Conservation (phyloP, 2,797 vertebrate genomes). For the Lutjanus campechanus region DNA sequence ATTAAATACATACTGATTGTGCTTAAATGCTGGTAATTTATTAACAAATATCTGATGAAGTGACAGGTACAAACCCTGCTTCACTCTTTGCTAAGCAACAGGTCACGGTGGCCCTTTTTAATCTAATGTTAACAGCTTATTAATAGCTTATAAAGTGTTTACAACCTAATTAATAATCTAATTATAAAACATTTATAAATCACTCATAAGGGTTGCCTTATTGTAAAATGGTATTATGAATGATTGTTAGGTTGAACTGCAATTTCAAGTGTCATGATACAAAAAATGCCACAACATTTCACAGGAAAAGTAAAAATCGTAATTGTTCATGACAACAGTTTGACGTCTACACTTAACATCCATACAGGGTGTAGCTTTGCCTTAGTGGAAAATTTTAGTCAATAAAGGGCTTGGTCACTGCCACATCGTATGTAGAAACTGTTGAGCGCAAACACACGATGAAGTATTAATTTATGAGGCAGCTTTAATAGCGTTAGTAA, state of each 20-base stretch:
- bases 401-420: slow-evolving; percentile 50
- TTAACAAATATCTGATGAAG: too few species aligned
- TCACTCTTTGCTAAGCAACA: too few species aligned
- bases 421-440: slow-evolving; percentile 50
- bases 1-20: too few species aligned
- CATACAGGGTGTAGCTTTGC: neutral
- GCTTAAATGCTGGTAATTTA: too few species aligned
- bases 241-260: neutral
- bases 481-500: neutral
- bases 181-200: too few species aligned
- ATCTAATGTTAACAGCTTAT: too few species aligned
- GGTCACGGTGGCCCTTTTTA: too few species aligned
- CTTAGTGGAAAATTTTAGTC: slow-evolving; percentile 50
- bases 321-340: neutral
- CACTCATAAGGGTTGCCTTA: too few species aligned
- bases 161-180: too few species aligned
- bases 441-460: neutral
- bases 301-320: neutral
- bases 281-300: neutral
- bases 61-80: too few species aligned
- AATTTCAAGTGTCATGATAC: neutral
- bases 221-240: too few species aligned
- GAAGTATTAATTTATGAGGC: accelerated
- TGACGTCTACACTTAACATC: neutral
- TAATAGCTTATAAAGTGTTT: too few species aligned